Evolutionary conservation across 2,888 invertebrate genomes (phyloP).

Genomic region (Seira ritae): DNA sequence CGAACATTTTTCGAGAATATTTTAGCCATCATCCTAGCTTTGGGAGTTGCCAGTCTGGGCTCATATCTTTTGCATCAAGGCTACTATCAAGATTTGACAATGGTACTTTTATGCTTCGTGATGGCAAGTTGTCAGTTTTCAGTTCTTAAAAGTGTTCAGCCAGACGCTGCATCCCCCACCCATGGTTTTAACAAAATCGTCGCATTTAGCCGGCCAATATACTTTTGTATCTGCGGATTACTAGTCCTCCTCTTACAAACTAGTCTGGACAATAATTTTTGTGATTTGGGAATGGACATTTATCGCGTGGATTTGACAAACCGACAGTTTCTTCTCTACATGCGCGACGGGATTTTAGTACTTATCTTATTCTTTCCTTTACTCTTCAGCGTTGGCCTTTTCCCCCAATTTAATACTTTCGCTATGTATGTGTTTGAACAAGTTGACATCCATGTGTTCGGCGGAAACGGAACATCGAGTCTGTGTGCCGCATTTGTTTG

Average conservation of each 20-base stretch:
- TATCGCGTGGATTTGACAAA: conserved; percentile 78
- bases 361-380: conserved; percentile 94
- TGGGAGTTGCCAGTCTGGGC: conserved; percentile 90
- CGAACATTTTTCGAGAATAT: conserved; percentile 88
- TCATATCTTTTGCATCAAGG: conserved; percentile 87
- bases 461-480: conserved; percentile 91
- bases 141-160: conserved; percentile 93
- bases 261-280: conserved; percentile 75
- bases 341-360: conserved; percentile 85
- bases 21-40: conserved; percentile 88
- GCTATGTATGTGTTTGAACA: conserved; percentile 97
- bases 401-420: conserved; percentile 98
- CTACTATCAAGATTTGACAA: conserved; percentile 93
- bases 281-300: conserved; percentile 76
- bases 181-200: conserved; percentile 98
- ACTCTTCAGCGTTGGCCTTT: conserved; percentile 94
- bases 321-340: conserved; percentile 81
- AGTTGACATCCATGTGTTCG: conserved; percentile 90
- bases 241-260: conserved; percentile 76
- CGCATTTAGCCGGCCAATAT: conserved; percentile 94
- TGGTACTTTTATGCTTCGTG: conserved; percentile 97
- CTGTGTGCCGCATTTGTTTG: conserved; percentile 89
- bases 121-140: conserved; percentile 97
- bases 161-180: conserved; percentile 98
- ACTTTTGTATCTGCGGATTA: conserved; percentile 88